A percentile compares a stretch with the other conserved stretches of the same genome.
Conservation (phyloP, 2,113 vertebrate genomes). For the Phocoena sinus region DNA sequence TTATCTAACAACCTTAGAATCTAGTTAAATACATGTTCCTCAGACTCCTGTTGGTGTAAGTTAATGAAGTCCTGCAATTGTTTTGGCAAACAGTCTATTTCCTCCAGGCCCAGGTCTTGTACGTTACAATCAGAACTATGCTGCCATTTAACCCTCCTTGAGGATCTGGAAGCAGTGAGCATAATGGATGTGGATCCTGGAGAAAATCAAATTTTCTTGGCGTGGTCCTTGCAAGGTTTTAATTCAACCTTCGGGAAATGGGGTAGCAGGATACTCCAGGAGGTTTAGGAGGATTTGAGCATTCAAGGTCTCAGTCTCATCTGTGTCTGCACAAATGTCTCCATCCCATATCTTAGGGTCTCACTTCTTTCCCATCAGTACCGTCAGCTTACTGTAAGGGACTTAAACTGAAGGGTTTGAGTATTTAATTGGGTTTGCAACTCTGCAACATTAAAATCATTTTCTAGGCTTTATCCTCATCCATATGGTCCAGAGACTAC, state of each 20-base stretch:
- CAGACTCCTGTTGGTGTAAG: background rate
- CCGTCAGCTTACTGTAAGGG: background rate
- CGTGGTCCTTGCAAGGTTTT: background rate
- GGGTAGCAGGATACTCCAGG: background rate
- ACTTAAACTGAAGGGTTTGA: background rate
- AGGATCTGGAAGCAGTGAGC: background rate
- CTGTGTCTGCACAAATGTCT: background rate
- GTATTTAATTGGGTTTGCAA: background rate
- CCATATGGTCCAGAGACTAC: background rate
- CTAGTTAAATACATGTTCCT: background rate
- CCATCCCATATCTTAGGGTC: background rate
- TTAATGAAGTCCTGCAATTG: background rate
- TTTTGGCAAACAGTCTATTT: background rate
- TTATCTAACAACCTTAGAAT: background rate
- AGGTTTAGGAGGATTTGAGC: background rate
- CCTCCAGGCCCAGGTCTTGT: background rate
- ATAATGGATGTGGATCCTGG: background rate
- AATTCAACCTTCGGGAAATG: background rate
- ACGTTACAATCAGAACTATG: background rate
- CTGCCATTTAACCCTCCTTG: background rate
- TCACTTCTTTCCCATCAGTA: background rate
- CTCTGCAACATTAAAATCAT: background rate
- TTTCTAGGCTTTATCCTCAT: background rate
- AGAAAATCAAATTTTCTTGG: background rate
- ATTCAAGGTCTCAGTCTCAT: background rate